A percentile compares a stretch with the other conserved stretches of the same genome.
Conservation (phyloP, 2,113 vertebrate species). For the Tachysurus vachellii region DNA sequence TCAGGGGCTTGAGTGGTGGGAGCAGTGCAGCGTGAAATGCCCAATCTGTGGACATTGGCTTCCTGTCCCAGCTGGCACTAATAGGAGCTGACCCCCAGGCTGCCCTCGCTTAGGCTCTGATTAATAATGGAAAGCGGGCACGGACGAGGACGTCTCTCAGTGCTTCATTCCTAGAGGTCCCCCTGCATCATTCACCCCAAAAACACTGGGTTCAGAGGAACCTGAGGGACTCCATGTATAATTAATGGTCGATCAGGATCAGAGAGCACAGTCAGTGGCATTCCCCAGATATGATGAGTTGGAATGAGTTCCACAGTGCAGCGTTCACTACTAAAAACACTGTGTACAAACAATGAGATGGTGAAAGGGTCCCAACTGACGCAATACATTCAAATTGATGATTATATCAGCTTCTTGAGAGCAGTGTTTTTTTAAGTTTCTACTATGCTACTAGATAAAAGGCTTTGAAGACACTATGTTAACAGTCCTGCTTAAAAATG, state of each 20-base stretch:
- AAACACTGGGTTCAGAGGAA: slow-evolving; percentile 64
- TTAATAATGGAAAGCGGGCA: slow-evolving; percentile 76
- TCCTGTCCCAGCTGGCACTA: slow-evolving; percentile 63
- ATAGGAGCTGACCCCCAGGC: slow-evolving; percentile 75
- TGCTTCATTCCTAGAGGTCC: slow-evolving; percentile 46
- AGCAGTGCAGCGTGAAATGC: slow-evolving; percentile 79
- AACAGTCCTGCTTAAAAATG: background rate
- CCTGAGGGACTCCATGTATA: slow-evolving; percentile 71
- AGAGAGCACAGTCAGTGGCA: slow-evolving; percentile 64
- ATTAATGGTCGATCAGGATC: slow-evolving; percentile 73
- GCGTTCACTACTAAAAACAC: slow-evolving; percentile 17
- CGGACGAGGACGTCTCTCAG: slow-evolving; percentile 64
- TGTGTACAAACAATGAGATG: background rate
- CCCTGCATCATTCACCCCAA: slow-evolving; percentile 59
- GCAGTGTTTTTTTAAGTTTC: background rate
- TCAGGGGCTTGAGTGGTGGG: slow-evolving; percentile 65
- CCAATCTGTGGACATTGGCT: slow-evolving; percentile 69
- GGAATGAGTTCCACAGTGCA: slow-evolving; percentile 58
- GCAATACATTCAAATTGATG: background rate
- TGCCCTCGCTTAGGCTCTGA: slow-evolving; percentile 62
- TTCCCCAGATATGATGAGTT: slow-evolving; percentile 65
- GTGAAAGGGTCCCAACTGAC: background rate
- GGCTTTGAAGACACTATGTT: background rate
- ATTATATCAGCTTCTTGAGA: background rate
- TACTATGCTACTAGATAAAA: background rate